Evolutionary conservation across 2,113 vertebrate genomes (phyloP).

Genomic region (Asarcornis scutulata): DNA sequence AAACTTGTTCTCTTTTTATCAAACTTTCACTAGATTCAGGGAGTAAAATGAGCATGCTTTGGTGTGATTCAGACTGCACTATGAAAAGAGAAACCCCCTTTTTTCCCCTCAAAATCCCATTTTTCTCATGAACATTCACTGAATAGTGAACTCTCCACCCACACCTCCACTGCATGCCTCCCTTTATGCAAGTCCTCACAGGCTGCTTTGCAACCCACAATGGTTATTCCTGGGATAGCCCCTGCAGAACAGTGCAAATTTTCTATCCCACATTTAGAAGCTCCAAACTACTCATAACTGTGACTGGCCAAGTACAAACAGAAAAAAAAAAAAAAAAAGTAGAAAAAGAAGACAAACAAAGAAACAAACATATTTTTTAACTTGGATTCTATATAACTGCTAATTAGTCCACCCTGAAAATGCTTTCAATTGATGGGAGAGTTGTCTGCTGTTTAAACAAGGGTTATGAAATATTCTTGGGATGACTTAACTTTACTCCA

Average conservation of each 20-base stretch:
- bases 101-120: neutral
- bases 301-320: too few species aligned
- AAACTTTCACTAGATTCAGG: neutral
- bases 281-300: neutral
- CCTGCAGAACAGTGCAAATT: neutral
- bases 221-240: neutral
- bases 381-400: neutral
- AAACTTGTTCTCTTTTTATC: neutral
- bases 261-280: neutral
- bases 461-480: neutral
- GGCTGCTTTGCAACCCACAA: neutral
- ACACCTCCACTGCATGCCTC: fast-evolving
- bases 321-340: neutral
- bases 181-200: neutral
- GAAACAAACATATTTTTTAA: neutral
- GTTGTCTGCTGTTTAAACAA: neutral
- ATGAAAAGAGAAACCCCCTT: neutral
- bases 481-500: neutral
- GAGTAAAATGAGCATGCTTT: neutral
- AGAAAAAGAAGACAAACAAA: neutral
- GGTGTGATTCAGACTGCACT: neutral
- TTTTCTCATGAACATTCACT: neutral
- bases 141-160: neutral
- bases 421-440: neutral
- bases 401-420: neutral